Conservation (phyloP, 92 coral and sea anemone genomes). For the Diadumene lineata region DNA sequence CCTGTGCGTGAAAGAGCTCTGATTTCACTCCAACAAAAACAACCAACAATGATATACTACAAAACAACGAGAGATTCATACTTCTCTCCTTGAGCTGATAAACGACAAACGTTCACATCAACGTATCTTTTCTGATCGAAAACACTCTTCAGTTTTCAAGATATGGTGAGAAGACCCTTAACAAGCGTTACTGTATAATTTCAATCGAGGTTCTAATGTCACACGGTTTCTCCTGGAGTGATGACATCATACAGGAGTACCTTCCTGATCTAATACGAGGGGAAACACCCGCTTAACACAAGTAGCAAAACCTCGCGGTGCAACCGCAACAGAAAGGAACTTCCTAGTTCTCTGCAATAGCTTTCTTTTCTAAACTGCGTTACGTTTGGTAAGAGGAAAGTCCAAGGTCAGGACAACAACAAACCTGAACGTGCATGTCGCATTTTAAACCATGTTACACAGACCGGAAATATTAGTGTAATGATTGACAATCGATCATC, state of each 20-base stretch:
- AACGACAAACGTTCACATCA: neutral
- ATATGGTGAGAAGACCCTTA: neutral
- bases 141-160: constrained; percentile 27
- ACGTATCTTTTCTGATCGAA: constrained; percentile 6
- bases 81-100: constrained; percentile 7
- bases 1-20: neutral
- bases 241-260: constrained; percentile 5
- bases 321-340: neutral
- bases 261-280: neutral
- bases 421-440: constrained; percentile 30
- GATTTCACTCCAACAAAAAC: constrained; percentile 28
- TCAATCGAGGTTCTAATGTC: constrained; percentile 10
- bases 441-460: neutral
- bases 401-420: constrained; percentile 20
- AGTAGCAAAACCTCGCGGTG: neutral
- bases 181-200: constrained; percentile 3
- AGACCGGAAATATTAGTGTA: constrained; percentile 23
- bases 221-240: constrained; percentile 7
- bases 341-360: neutral
- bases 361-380: neutral
- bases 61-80: neutral
- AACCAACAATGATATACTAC: constrained; percentile 1
- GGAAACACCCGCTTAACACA: constrained; percentile 2
- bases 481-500: neutral
- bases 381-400: neutral